Base-by-base conservation (phyloP, 2,888 invertebrate species). In the Rugalucina vietnamica region DNA sequence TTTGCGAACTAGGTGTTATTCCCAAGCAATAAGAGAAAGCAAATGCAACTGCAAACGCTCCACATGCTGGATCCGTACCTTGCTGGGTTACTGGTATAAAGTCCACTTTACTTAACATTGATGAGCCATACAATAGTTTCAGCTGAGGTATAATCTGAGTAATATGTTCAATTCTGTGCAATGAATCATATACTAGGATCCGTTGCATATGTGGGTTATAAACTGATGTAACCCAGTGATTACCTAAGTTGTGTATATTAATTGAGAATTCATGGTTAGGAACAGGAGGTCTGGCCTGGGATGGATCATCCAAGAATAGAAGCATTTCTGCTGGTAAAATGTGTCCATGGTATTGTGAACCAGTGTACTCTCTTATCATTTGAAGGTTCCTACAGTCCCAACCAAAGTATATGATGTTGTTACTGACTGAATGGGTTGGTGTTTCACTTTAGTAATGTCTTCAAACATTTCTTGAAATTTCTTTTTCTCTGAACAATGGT, bases 11-110 rank as follows among this genome's bases (percentile, higher is more conserved):
- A 24, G 72, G 72, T 43, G 72, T 8, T 24, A 72, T 27, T 43
- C 72, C 72, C 0, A 72, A 72, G 1, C 27, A 39, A 72, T 34
- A 8, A 72, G 72, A 72, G 43, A 72, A 72, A 24, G 43, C 72
- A 72, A 72, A 72, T 27, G 72, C 72, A n/a, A 72, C 72, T 34
- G 72, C 72, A 72, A 72, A 72, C 21, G 72, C 72, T 27, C 72
- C 72, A 72, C 72, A 72, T n/a, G 72, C 72, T 72, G 72, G 43
- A 43, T 72, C 72, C n/a, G 43, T 43, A n/a, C 49, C 72, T 43
- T 72, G 72, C 43, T 72, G 72, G 10, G 72, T 72, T 14, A 72
- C 43, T 43, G 72, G 72, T 14, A 72, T 49, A 72, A 72, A 72
- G 0, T 72, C 43, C 18, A 72, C 34, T 1, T 43, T 43, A 21